A percentile compares a stretch with the other conserved stretches of the same genome.
phyloP scores from a whole-genome alignment of 2,888 invertebrate genomes.

The Ashinkailepas kermadecensis region DNA sequence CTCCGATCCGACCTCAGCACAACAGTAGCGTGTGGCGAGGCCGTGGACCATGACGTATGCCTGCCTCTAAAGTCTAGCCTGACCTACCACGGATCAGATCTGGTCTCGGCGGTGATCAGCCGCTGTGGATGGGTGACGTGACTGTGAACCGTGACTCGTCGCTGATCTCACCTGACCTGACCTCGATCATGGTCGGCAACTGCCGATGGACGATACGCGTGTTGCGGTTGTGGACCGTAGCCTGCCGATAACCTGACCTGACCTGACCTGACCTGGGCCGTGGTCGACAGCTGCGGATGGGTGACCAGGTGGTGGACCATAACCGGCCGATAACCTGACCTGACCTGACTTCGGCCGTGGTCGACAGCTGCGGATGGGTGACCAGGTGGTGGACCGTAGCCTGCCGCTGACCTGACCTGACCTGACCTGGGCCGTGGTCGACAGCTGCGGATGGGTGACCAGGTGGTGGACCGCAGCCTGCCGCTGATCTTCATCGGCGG shows the following conservation, averaged over 20 bases:
- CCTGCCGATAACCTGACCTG: slow-evolving; percentile 64
- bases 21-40: too few relatives aligned
- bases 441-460: neutral
- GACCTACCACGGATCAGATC: too few relatives aligned
- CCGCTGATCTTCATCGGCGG: slow-evolving; percentile 96
- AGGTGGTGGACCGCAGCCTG: slow-evolving; percentile 37
- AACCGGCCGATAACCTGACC: slow-evolving; percentile 72
- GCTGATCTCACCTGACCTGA: too few relatives aligned
- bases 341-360: neutral
- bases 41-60: too few relatives aligned
- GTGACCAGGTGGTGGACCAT: neutral
- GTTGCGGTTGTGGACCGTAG: neutral
- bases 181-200: too few relatives aligned
- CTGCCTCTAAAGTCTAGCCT: too few relatives aligned
- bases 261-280: neutral
- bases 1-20: too few relatives aligned
- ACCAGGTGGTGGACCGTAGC: neutral
- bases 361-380: neutral
- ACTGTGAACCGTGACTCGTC: too few relatives aligned
- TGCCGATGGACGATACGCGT: too few relatives aligned
- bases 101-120: too few relatives aligned
- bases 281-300: neutral
- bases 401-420: slow-evolving; percentile 64
- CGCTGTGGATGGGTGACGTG: too few relatives aligned
- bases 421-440: neutral